Conservation (phyloP, 2,888 invertebrate genomes). For the Amphipyra tragopoginis region DNA sequence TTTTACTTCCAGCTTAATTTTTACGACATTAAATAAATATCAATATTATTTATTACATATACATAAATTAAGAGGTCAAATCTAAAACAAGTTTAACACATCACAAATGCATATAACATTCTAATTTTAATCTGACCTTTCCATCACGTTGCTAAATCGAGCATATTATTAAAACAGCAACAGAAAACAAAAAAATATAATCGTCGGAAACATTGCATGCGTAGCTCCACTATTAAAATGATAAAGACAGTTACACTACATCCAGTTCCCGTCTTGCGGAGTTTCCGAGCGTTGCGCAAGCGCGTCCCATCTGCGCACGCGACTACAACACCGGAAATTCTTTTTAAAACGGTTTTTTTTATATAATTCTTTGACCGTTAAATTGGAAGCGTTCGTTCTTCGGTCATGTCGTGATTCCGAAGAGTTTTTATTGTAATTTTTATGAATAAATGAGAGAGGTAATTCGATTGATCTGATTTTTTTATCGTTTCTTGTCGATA, state of each 20-base stretch:
- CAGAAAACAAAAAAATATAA: conserved; percentile 56
- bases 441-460: conserved; percentile 60
- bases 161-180: conserved; percentile 37
- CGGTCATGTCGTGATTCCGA: conserved; percentile 54
- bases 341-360: conserved; percentile 37
- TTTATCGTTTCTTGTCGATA: conserved; percentile 40
- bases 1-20: too few species aligned
- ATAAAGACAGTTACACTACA: conserved; percentile 70
- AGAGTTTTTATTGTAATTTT: conserved; percentile 54
- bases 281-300: conserved; percentile 75
- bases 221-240: conserved; percentile 59
- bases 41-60: background rate
- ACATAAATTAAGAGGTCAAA: conserved; percentile 2
- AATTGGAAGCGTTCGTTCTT: conserved; percentile 51
- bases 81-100: background rate
- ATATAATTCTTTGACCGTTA: conserved; percentile 55
- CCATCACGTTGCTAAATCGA: conserved; percentile 35
- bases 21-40: background rate
- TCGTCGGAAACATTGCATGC: conserved; percentile 72
- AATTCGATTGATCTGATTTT: conserved; percentile 61
- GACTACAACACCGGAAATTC: conserved; percentile 70
- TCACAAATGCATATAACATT: conserved; percentile 5
- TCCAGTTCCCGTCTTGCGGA: conserved; percentile 73
- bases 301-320: conserved; percentile 69
- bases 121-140: conserved; percentile 16